A percentile compares a stretch with the other conserved stretches of the same genome.
Evolutionary conservation across 2,797 vertebrate genomes (phyloP).

Genomic region (Aplochiton taeniatus): DNA sequence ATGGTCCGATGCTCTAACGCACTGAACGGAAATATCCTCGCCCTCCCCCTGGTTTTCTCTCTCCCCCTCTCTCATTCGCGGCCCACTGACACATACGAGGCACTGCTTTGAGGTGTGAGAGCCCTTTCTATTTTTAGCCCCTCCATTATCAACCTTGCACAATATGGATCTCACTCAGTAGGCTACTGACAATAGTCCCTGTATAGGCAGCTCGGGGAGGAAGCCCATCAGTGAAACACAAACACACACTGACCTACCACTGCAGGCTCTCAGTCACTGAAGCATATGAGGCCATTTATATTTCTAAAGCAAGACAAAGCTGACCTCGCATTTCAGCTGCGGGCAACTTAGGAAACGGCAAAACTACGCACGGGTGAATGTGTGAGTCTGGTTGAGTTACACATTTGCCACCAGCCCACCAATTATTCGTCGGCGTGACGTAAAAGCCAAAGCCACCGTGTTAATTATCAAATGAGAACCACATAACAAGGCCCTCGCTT

Average conservation of each 20-base stretch:
- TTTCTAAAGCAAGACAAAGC: constrained; percentile 13
- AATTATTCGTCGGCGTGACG: constrained; percentile 20
- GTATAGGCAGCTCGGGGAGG: constrained; percentile 11
- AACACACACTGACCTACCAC: constrained; percentile 1
- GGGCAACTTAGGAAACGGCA: constrained; percentile 25
- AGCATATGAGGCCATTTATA: neutral
- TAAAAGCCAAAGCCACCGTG: constrained; percentile 31
- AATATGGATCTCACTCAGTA: constrained; percentile 20
- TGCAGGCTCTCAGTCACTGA: constrained; percentile 8
- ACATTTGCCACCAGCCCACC: constrained; percentile 19
- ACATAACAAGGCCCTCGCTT: constrained; percentile 41
- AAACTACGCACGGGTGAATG: constrained; percentile 22
- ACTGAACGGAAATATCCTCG: constrained; percentile 44
- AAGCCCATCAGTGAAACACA: constrained; percentile 9
- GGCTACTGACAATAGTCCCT: neutral
- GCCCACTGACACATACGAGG: constrained; percentile 26
- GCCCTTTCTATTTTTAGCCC: constrained; percentile 48
- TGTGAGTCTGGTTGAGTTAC: constrained; percentile 16
- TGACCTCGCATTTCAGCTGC: neutral
- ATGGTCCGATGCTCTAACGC: constrained; percentile 39
- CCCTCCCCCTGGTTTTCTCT: neutral
- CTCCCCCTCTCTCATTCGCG: constrained; percentile 28
- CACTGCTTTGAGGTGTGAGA: constrained; percentile 27
- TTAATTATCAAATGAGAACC: constrained; percentile 58
- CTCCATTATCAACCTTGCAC: constrained; percentile 26